Conservation (phyloP, 2,888 invertebrate genomes). For the Apotomis betuletana region DNA sequence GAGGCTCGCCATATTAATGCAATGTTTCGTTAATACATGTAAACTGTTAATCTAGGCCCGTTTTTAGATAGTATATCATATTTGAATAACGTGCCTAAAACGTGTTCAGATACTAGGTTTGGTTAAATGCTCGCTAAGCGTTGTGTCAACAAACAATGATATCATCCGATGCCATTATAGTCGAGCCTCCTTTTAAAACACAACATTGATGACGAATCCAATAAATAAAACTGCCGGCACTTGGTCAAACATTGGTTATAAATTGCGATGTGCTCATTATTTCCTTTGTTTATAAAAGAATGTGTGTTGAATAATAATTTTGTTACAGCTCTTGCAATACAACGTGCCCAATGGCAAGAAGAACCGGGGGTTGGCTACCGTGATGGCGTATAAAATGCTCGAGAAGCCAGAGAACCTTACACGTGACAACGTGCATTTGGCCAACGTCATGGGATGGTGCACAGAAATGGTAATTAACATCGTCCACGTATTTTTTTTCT, state of each 20-base stretch:
- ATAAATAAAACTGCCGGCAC: conserved; percentile 28
- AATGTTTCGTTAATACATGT: too few species aligned
- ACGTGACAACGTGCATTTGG: conserved; percentile 89
- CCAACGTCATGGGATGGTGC: conserved; percentile 96
- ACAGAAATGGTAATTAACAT: conserved; percentile 91
- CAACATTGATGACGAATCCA: conserved; percentile 36
- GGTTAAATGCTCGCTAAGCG: conserved; percentile 2
- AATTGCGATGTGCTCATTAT: conserved; percentile 22
- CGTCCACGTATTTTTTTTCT: too few species aligned
- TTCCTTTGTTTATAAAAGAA: conserved; percentile 22
- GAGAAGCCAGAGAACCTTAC: conserved; percentile 87
- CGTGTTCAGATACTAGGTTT: not conserved
- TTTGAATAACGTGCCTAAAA: not conserved
- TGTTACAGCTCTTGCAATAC: conserved; percentile 91
- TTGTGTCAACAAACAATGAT: conserved; percentile 28
- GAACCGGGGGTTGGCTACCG: conserved; percentile 89
- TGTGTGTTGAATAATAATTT: conserved; percentile 43
- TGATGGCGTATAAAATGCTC: conserved; percentile 89
- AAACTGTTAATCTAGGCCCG: not conserved
- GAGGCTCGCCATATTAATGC: not conserved
- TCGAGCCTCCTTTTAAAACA: conserved; percentile 20
- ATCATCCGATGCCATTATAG: conserved; percentile 24
- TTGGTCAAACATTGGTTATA: conserved; percentile 28
- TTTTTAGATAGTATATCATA: not conserved
- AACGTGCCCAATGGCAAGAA: conserved; percentile 97